Base-by-base conservation (phyloP, 1,140 invertebrate genomes). In the Bombus impatiens region DNA sequence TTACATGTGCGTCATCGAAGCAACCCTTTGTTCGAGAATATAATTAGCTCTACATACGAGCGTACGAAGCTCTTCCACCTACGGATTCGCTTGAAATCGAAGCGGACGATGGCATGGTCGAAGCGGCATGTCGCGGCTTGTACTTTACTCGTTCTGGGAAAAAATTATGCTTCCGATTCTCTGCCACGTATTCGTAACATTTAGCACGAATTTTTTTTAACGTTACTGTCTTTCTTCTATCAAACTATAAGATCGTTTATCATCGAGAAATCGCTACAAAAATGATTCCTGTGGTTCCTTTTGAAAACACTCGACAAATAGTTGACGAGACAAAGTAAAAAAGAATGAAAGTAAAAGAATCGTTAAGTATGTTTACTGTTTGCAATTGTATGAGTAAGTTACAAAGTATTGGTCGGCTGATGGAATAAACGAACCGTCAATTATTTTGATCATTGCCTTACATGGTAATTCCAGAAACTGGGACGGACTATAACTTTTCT, bases 1-100 rank as follows among this genome's bases (percentile, higher is more conserved):
- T 90, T 81, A 88, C 86, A 78, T 82, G 72, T 90, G 86, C 88
- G 88, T 90, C 89, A 90, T 82, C 76, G 71, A 40, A 74, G 47
- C 40, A 86, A 88, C 89, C 88, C 89, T 90, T 89, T 90, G 86
- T 90, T 78, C 86, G 67, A 40, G 40, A 79, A 83, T 90, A 90
- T 90, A 90, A 90, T 90, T 90, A 90, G 83, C 88, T 84, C 86
- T 67, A 74, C 79, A 83, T 90, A 87, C 59, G 44, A 81, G 35
- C 76, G 77, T 88, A 87, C 65, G 44, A 81, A 40, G 71, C 80
- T 70, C 62, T 82, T 90, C 77, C 82, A 76, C 80, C 78, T 89
- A 72, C 86, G 82, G 82, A 90, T 88, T 70, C 78, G 53, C 72
- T 88, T 81, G 57, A 65, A 88, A 88, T 90, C 88, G 79, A 90